These are phyloP conservation scores for Tubulanus polymorphus DNA, from an alignment of 2,888 invertebrate genomes.

Conservation along the genomic window DNA sequence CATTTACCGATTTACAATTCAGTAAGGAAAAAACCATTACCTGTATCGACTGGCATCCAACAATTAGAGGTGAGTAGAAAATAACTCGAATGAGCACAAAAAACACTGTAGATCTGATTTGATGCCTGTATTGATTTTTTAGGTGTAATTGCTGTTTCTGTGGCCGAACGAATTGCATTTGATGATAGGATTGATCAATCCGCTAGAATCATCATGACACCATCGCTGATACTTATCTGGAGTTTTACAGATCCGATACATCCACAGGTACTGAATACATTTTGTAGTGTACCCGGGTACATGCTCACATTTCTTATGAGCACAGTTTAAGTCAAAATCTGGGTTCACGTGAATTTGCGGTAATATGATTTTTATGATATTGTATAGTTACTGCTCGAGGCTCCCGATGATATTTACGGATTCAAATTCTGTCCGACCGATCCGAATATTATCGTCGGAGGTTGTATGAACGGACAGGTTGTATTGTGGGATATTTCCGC, in stretches of 20 bases:
- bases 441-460: constrained; percentile 50
- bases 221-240: constrained; percentile 53
- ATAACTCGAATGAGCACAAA: not conserved
- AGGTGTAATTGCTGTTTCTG: constrained; percentile 50
- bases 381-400: constrained; percentile 49
- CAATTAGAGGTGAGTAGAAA: constrained; percentile 32
- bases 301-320: too few species aligned
- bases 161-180: constrained; percentile 46
- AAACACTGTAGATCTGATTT: not conserved
- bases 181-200: constrained; percentile 51
- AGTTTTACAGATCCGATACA: constrained; percentile 54
- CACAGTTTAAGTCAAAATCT: too few species aligned
- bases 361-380: not conserved
- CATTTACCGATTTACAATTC: constrained; percentile 54
- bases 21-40: constrained; percentile 52
- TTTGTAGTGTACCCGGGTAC: too few species aligned
- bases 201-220: constrained; percentile 47
- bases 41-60: constrained; percentile 53
- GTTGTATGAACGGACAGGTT: constrained; percentile 54
- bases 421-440: constrained; percentile 52
- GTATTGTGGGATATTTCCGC: constrained; percentile 53
- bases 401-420: constrained; percentile 52
- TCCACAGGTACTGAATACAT: constrained; percentile 53
- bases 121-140: constrained; percentile 4
- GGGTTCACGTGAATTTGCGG: not conserved